phyloP scores from a whole-genome alignment of 2,113 vertebrate species.

The Conger conger region DNA sequence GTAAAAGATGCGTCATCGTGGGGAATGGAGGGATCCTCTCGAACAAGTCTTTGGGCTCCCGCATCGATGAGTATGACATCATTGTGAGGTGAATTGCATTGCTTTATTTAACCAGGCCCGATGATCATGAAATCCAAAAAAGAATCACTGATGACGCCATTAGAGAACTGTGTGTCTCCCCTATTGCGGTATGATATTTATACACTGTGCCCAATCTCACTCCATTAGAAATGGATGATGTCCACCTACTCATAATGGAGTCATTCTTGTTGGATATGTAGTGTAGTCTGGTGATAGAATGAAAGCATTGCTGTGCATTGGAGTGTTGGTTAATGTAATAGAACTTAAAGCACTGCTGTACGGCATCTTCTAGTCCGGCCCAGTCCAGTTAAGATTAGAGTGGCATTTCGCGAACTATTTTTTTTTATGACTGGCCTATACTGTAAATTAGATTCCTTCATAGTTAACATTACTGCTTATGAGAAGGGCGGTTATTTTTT shows the following conservation, averaged over 20 bases:
- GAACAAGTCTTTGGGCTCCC: conserved; percentile 93
- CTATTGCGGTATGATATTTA: not conserved
- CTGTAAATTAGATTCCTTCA: no score
- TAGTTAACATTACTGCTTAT: no score
- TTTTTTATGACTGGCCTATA: no score
- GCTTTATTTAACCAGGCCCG: not conserved
- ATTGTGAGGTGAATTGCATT: conserved; percentile 78
- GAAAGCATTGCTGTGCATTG: not conserved
- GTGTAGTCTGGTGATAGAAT: not conserved
- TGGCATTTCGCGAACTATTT: no score
- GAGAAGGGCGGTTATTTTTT: no score
- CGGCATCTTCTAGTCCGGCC: not conserved
- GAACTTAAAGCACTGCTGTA: not conserved
- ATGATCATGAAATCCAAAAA: not conserved
- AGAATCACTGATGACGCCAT: not conserved
- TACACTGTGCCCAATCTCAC: not conserved
- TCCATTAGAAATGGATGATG: not conserved
- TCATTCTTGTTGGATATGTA: not conserved
- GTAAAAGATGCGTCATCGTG: conserved; percentile 91
- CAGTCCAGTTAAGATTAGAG: no score
- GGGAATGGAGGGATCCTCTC: conserved; percentile 94
- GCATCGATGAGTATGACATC: conserved; percentile 91
- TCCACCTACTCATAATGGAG: not conserved
- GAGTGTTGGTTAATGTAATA: not conserved
- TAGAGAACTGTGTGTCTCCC: not conserved